Base-by-base conservation (phyloP, 1,140 invertebrate species). In the Watersipora subatra region DNA sequence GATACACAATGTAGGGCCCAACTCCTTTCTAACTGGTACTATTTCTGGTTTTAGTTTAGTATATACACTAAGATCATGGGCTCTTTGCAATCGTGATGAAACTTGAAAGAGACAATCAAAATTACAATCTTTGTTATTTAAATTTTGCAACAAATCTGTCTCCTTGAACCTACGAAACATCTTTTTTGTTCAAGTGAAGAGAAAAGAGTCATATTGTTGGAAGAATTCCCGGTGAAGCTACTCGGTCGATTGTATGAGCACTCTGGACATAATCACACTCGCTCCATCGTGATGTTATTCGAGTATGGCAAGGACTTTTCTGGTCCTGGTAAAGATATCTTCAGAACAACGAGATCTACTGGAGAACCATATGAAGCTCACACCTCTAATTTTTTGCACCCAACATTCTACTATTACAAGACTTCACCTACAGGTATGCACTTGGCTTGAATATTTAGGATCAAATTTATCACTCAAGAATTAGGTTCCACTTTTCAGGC, bases 341-440 rank as follows among this genome's bases (percentile, higher is more conserved):
- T 83, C 71, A 70, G 78, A 27, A n/a, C 67, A 2, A 74, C 80
- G 66, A 67, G 82, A n/a, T 80, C 81, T 1, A 78, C 73, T n/a
- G 78, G 76, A 2, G 76, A 80, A 56, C 75, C 78, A 17, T 67
- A 73, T 1, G 76, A 80, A 61, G 81, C 80, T 17, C 76, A 82
- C 66, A 64, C 71, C 7, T 83, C 81, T 24, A 83, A 83, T 73
- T 83, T 83, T 65, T 73, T 83, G 1, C 82, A 83, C 70, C 82
- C 82, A 12, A 78, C 80, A 1, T 69, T 83, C 22, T 83, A 82
- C 69, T 80, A 77, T 67, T 83, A 79, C 68, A 69, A 74, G 2
- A 69, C 62, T 15, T 61, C 80, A 28, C 80, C 80, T 12, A 76
- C 75, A 75, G 76, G 80, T 81, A 63, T 66, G 69, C 69, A 30